Evolutionary conservation across 2,113 vertebrate genomes (phyloP).

Genomic region (Nycticorax nycticorax): DNA sequence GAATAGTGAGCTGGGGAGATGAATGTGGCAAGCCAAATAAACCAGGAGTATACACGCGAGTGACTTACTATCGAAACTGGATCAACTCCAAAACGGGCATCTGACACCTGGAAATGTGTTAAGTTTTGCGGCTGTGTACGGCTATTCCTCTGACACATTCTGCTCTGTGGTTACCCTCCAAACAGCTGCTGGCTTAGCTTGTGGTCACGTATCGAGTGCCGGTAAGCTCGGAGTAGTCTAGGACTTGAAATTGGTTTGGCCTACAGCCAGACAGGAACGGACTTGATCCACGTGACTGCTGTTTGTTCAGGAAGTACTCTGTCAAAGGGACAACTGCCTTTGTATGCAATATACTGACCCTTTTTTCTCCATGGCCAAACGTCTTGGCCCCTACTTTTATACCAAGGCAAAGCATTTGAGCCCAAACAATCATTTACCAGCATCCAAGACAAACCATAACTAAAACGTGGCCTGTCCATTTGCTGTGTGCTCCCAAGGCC

Average conservation of each 20-base stretch:
- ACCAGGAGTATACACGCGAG: constrained; percentile 79
- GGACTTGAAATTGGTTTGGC: not conserved
- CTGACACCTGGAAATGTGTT: constrained; percentile 11
- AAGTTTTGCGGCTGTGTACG: not conserved
- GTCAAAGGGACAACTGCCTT: not conserved
- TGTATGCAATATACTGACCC: not conserved
- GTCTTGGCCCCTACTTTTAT: not conserved
- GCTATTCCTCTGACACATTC: not conserved
- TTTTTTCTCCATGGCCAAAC: not conserved
- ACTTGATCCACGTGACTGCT: not conserved
- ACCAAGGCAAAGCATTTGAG: not conserved
- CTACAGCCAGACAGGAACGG: not conserved
- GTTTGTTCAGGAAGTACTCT: not conserved
- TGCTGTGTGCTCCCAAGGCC: not conserved
- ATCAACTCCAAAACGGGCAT: constrained; percentile 72
- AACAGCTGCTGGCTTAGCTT: not conserved
- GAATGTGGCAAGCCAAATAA: constrained; percentile 77
- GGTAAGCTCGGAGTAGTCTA: not conserved
- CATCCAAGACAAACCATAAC: not conserved
- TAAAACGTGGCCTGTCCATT: not conserved
- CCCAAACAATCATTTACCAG: not conserved
- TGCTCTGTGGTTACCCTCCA: constrained; percentile 11
- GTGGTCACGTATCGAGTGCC: not conserved
- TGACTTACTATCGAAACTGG: constrained; percentile 77
- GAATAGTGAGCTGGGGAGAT: constrained; percentile 83